Base-by-base conservation (phyloP, 2,797 vertebrate species). In the Falco concolor region DNA sequence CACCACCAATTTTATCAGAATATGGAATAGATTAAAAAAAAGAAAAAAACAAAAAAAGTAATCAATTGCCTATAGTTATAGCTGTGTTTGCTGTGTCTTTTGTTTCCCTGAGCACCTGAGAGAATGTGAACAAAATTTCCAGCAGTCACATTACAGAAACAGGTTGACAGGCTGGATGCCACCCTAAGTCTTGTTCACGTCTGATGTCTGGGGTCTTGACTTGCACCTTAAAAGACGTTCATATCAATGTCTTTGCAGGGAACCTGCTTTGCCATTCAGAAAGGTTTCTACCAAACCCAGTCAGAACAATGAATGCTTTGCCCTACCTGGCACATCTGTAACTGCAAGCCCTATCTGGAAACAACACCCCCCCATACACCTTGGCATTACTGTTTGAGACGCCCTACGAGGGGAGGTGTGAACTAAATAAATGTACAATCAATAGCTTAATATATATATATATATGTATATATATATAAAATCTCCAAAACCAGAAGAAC, bases 1-100 rank as follows among this genome's bases (percentile, higher is more conserved):
- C 32, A 44, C 45, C n/a, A 73, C 53, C 50, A 50, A 52, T 88
- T 96, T 94, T 94, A 95, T 84, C 68, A 91, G 49, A 93, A 50
- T 15, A 89, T 1, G 42, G 42, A 90, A 64, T 13, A 81, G 54
- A 9, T 73, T 61, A 13, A 20, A 76, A 80, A 87, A 60, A 67
- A 63, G 52, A 42, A 25, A 38, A 25, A 53, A 40, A 9, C 9
- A 40, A 38, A 38, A 38, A 17, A 34, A 7, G 25, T 30, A 68
- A 93, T 49, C 24, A 77, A 70, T 68, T 90, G 45, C 47, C 88
- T 59, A 72, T 59, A 72, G 40, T 82, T 87, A 91, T 54, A 95
- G 73, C 16, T 61, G 15, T 57, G n/a, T 87, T 94, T 84, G 59
- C 67, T 49, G 5, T 27, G 64, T 56, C 47, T 90, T 90, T 87